Evolutionary conservation across 2,888 invertebrate species (phyloP), one percentile per base, ranked within the genome.

Genomic region (Brenthis hecate): DNA sequence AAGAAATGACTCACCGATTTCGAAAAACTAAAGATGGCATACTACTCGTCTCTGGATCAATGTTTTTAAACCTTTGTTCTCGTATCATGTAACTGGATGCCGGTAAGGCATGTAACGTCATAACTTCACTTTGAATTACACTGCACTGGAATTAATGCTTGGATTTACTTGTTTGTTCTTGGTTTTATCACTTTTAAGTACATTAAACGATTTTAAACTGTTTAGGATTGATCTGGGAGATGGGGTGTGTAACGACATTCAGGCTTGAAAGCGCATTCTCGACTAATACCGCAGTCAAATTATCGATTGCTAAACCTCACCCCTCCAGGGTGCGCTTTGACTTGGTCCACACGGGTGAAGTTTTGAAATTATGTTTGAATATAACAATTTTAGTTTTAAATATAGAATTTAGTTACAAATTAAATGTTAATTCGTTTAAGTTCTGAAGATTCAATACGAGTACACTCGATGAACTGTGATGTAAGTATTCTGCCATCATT

Each of bases 11-110:
- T 94, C 85, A 95, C 94, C 94, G 93, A 92, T 94, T 94, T 88
- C 93, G 93, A 87, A 94, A 94, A 88, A 94, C 90, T 93, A 94
- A 93, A 84, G 94, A 94, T 77, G 94, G 94, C 94, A 94, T 94
- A 82, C 87, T 94, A 82, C 87, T 88, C 76, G 83, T 79, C 77
- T 84, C 79, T 68, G 85, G 83, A 81, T 91, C 90, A 80, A 88
- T 90, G 82, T 82, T 89, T 87, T 84, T 89, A 85, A 89, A 89
- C 82, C 85, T 88, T 82, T 88, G 86, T 88, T 91, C 85, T 78
- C 86, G 82, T 85, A 89, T 87, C 89, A 90, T 91, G 78, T 86
- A 90, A 87, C 82, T 88, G 76, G 87, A 84, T 88, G 91, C 89
- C 85, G 89, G 87, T 74, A 87, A 78, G 85, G 89, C 90, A 91